Evolutionary conservation across 23 tunicate genomes (phyloP).

Genomic region (Diplosoma virens): DNA sequence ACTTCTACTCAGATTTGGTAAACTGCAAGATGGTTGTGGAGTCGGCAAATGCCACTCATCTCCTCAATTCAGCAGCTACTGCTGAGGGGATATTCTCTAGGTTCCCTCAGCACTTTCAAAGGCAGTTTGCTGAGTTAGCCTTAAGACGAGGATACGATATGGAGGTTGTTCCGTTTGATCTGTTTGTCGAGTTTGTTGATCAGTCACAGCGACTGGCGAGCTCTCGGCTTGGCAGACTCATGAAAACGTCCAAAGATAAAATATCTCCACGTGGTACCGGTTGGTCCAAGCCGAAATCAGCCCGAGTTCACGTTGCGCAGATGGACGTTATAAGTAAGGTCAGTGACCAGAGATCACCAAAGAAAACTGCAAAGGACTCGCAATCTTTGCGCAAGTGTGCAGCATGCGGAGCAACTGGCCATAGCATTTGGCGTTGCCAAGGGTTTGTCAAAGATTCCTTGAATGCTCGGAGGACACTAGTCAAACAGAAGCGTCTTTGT

Average conservation of each 20-base stretch:
- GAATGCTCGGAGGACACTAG: neutral
- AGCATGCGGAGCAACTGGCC: neutral
- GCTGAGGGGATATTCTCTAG: slow-evolving; percentile 5
- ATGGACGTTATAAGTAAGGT: too few relatives aligned
- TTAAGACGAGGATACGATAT: slow-evolving; percentile 2
- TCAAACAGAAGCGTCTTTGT: slow-evolving; percentile 4
- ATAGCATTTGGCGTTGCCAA: neutral
- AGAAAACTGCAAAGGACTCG: neutral
- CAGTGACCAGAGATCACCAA: slow-evolving; percentile 2
- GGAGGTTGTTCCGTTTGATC: slow-evolving; percentile 16
- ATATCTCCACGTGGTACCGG: neutral
- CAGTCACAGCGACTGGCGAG: neutral
- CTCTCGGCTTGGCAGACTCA: slow-evolving; percentile 8
- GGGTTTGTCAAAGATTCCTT: neutral
- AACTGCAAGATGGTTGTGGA: slow-evolving; percentile 13
- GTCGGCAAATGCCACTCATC: neutral
- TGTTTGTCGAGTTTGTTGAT: slow-evolving; percentile 10
- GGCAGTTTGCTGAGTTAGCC: neutral
- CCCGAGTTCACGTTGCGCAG: neutral
- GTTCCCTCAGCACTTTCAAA: neutral
- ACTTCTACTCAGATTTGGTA: slow-evolving; percentile 5
- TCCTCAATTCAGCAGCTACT: neutral
- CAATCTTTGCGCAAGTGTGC: neutral
- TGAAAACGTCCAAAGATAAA: neutral
- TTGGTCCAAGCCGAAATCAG: neutral